These are phyloP conservation scores for Metacarcinus magister DNA, from an alignment of 2,888 invertebrate genomes.

Conservation along the genomic window DNA sequence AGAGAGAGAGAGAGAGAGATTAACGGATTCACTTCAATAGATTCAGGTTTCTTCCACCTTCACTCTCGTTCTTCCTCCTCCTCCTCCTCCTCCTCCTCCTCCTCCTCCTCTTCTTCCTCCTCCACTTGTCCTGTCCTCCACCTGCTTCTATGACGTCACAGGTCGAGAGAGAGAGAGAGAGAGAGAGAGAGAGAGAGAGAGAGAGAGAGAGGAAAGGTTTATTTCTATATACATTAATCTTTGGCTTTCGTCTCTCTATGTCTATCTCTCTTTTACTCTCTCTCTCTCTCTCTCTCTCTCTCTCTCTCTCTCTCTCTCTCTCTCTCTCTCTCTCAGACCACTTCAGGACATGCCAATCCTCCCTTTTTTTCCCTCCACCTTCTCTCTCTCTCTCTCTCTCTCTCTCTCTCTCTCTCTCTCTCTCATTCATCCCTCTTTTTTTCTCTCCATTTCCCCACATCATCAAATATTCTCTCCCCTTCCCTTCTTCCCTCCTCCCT, in stretches of 20 bases:
- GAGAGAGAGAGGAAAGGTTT: neutral
- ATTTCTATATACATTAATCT: neutral
- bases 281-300: slow-evolving; percentile 23
- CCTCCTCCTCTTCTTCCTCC: neutral
- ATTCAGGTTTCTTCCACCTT: neutral
- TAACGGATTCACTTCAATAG: too few relatives aligned
- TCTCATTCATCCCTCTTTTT: neutral
- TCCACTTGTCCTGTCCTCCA: neutral
- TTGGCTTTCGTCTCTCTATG: neutral
- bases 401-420: neutral
- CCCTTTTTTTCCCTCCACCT: neutral
- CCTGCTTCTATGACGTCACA: neutral
- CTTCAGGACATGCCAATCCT: neutral
- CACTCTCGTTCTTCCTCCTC: neutral
- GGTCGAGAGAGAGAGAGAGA: slow-evolving; percentile 1
- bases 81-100: neutral
- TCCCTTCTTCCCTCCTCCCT: neutral
- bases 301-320: too few relatives aligned
- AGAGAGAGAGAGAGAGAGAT: slow-evolving; percentile 8
- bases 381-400: neutral
- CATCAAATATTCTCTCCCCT: neutral
- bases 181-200: slow-evolving; percentile 26
- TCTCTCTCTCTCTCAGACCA: too few relatives aligned
- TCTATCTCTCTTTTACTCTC: too few relatives aligned
- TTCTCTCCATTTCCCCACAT: neutral